phyloP scores from a whole-genome alignment of 2,797 vertebrate genomes.

The Brotula barbata region DNA sequence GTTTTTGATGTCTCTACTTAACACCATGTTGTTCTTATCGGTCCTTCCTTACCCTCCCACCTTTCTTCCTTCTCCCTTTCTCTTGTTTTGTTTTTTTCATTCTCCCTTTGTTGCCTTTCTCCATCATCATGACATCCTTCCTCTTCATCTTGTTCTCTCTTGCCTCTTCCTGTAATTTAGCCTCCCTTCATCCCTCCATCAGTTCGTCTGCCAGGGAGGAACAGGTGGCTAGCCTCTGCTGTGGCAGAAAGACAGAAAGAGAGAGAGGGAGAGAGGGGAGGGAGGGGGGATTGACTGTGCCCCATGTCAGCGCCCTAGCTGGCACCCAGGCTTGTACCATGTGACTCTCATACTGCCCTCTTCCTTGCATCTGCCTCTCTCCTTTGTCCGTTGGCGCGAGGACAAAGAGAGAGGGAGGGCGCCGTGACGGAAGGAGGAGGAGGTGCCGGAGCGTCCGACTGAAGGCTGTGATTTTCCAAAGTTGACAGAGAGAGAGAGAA shows the following conservation, averaged over 20 bases:
- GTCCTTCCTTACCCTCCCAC: neutral
- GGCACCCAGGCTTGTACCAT: slow-evolving; percentile 26
- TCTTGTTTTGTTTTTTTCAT: neutral
- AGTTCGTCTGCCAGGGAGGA: slow-evolving; percentile 51
- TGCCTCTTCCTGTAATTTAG: slow-evolving; percentile 7
- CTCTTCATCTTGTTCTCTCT: neutral
- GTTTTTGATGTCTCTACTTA: too few relatives aligned
- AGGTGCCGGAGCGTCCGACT: neutral
- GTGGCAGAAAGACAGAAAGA: slow-evolving; percentile 16
- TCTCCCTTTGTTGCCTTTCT: neutral
- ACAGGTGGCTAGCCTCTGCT: slow-evolving; percentile 65
- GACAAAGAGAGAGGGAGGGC: slow-evolving; percentile 28
- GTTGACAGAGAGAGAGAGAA: neutral
- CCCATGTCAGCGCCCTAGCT: slow-evolving; percentile 38
- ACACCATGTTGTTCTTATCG: neutral
- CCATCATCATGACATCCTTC: slow-evolving; percentile 2
- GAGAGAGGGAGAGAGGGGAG: neutral
- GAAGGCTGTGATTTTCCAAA: slow-evolving; percentile 48
- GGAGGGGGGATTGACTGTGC: slow-evolving; percentile 20
- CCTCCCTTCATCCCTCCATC: slow-evolving; percentile 22
- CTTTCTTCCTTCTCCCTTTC: neutral
- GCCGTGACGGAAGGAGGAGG: slow-evolving; percentile 20
- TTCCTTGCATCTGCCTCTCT: slow-evolving; percentile 1
- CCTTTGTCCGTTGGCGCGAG: neutral
- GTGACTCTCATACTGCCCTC: slow-evolving; percentile 20